Evolutionary conservation across 2,113 vertebrate species (phyloP), one percentile per base, ranked within the genome.

Genomic region (Dasyornis broadbenti): DNA sequence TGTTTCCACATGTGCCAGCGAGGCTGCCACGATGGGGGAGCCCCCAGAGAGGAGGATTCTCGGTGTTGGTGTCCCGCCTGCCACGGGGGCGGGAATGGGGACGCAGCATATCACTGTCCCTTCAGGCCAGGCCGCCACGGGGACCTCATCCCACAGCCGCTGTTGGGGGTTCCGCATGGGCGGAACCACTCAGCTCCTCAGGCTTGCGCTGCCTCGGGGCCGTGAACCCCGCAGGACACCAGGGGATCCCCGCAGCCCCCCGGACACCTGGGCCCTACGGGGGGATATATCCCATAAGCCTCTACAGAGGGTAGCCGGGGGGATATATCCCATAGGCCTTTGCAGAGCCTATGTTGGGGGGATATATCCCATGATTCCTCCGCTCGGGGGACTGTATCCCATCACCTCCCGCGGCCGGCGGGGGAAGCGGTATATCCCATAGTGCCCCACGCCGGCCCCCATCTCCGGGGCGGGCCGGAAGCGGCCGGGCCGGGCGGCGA

Each of bases 391-490:
- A 6, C 3, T 79, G 7, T 44, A 83, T 90, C 94, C 94, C 94
- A 30, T 42, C 17, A 17, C 12, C 30, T 3, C 47, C 50, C 35
- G 12, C 50, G 35, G 13, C 33, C 9, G 0, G 28, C 4, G 45
- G 54, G 64, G 89, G n/a, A n/a, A n/a, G 88, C 33, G 85, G 15
- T 75, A 33, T 57, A 56, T 66, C 92, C 96, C 94, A 66, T 21
- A 13, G 14, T 61, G 57, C 73, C 24, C 47, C 57, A 52, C 82
- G 11, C 47, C 13, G 1, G 3, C 12, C 3, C 3, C 30, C 11
- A 44, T n/a, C 30, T 81, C 92, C 76, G 66, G 95, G 82, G 39
- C 13, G 40, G 24, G 66, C 95, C 97, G 95, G 96, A 98, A 97
- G 96, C 35, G 60, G 53, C n/a, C 78, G 63, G 68, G 84, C 75